Base-by-base conservation (phyloP, 2,888 invertebrate genomes). In the Rhamnusium bicolor region DNA sequence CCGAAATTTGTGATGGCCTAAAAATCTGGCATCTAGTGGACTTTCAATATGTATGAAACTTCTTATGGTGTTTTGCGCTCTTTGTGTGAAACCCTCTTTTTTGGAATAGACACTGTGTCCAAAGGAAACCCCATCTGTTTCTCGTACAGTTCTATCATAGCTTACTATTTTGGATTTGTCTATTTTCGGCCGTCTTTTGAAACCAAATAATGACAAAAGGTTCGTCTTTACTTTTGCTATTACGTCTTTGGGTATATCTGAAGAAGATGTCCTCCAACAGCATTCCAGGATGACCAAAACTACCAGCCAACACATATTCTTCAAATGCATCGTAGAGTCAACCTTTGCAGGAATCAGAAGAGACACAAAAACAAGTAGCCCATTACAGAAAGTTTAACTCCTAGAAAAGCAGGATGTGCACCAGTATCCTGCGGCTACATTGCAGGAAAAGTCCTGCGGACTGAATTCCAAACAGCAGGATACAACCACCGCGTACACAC, bases 11-110 rank as follows among this genome's bases (percentile, higher is more conserved):
- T 94, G 92, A 85, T 92, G 92, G 84, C 90, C 90, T 65, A 91
- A 91, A 88, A 95, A 95, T 84, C 93, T 91, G 73, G 89, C 88
- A 88, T 96, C 95, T 85, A 94, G 89, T 81, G 91, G 91, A 89
- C 93, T 93, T 88, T 92, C 93, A 88, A 91, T 90, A 90, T 96
- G 96, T 85, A 92, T 92, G 90, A 94, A 96, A 88, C 95, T 94
- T 86, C 96, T 91, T 77, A 95, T 94, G 70, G 96, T 96, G 89
- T 96, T 96, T n/a, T 81, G 96, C 95, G 80, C 93, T 92, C 84
- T 93, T 92, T 78, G 94, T 92, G 84, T 92, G 90, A 81, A 92
- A 89, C 78, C 93, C 94, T n/a, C 73, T 92, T 92, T 82, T 91
- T 93, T 86, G 92, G 92, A 81, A 94, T 90, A 83, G 91, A 90